A percentile compares a stretch with the other conserved stretches of the same genome.
Conservation (phyloP, 2,113 vertebrate species). For the Mirounga angustirostris region DNA sequence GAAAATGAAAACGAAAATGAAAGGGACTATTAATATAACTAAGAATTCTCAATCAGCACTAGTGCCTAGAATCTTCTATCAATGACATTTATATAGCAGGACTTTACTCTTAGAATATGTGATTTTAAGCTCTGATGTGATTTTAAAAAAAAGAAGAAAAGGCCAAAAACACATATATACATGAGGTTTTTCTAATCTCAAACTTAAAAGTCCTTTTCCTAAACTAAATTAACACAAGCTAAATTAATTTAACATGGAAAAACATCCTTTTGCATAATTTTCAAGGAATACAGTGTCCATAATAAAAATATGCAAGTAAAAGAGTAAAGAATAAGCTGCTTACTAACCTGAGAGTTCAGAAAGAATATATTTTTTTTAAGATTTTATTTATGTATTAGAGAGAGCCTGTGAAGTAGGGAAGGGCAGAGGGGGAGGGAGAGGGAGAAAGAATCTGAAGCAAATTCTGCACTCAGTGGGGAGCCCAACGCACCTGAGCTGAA, state of each 20-base stretch:
- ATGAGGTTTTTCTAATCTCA: background rate
- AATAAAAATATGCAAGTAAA: slow-evolving; percentile 25
- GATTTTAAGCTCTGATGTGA: background rate
- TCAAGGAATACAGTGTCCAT: background rate
- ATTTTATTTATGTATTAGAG: background rate
- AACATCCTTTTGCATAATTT: slow-evolving; percentile 48
- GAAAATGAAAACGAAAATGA: slow-evolving; percentile 69
- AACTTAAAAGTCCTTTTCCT: background rate
- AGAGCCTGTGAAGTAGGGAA: too few relatives aligned
- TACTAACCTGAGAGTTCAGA: slow-evolving; percentile 38
- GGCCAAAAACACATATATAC: background rate
- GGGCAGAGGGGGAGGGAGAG: background rate
- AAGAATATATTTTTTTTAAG: background rate
- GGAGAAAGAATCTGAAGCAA: background rate
- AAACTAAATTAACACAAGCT: slow-evolving; percentile 13
- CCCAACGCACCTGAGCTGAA: background rate
- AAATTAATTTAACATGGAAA: slow-evolving; percentile 47
- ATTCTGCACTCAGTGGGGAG: background rate
- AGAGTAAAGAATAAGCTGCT: background rate
- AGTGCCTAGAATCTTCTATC: slow-evolving; percentile 16
- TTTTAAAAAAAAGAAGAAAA: background rate
- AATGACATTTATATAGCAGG: background rate
- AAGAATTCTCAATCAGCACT: slow-evolving; percentile 61
- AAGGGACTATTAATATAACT: slow-evolving; percentile 49
- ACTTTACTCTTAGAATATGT: slow-evolving; percentile 21